These are phyloP conservation scores for Pogonomyrmex californicus DNA, from an alignment of 1,140 invertebrate species.

Conservation along the genomic window DNA sequence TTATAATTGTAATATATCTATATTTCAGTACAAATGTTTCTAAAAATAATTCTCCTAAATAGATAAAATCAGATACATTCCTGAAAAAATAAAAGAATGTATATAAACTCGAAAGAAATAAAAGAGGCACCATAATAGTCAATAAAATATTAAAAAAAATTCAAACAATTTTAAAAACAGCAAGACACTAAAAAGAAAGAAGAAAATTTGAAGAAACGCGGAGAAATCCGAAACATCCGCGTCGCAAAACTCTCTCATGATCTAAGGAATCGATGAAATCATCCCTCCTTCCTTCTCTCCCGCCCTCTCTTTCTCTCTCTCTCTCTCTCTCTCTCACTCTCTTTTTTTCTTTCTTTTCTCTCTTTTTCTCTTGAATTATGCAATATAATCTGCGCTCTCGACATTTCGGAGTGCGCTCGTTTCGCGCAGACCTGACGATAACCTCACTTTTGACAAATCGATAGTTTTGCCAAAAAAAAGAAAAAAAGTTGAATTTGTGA, in stretches of 20 bases:
- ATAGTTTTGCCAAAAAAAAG: background rate
- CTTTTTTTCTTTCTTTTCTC: background rate
- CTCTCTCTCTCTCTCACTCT: background rate
- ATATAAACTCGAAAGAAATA: too few species aligned
- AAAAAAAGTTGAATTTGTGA: background rate
- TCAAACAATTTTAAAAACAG: too few species aligned
- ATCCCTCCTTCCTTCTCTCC: background rate
- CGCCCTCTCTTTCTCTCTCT: background rate
- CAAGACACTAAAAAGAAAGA: too few species aligned
- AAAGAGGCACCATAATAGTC: too few species aligned
- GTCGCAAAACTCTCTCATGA: background rate
- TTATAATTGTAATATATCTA: too few species aligned
- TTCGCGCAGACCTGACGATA: slow-evolving; percentile 62
- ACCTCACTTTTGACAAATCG: slow-evolving; percentile 71
- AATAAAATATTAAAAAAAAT: too few species aligned
- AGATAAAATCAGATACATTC: too few species aligned
- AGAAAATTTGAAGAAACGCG: background rate
- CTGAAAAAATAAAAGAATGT: too few species aligned
- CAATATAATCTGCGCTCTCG: slow-evolving; percentile 41
- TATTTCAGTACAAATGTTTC: too few species aligned
- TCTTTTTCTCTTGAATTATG: slow-evolving; percentile 27
- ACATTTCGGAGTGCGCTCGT: slow-evolving; percentile 53
- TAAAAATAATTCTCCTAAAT: too few species aligned
- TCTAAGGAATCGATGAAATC: too few species aligned
- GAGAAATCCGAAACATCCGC: background rate